Evolutionary conservation across 1,140 invertebrate species (phyloP).

Genomic region (Drosophila bifasciata): DNA sequence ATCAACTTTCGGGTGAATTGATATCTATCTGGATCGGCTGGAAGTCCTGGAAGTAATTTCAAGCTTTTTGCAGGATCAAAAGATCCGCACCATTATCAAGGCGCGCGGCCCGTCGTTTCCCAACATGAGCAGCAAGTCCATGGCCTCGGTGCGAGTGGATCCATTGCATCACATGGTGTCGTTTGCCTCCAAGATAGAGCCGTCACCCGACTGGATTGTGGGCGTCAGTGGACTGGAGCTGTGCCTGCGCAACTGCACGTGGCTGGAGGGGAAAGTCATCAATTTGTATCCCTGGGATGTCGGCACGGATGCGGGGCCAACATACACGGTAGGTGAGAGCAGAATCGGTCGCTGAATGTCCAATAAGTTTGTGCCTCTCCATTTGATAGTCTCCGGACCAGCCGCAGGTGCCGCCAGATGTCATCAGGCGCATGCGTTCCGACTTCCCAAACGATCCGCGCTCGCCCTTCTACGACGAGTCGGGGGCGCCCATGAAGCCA

Average conservation of each 20-base stretch:
- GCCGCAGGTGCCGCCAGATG: slow-evolving; percentile 91
- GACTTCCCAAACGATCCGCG: slow-evolving; percentile 91
- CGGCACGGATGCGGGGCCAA: slow-evolving; percentile 96
- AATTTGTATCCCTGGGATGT: slow-evolving; percentile 98
- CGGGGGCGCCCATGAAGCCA: slow-evolving; percentile 93
- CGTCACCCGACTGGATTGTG: slow-evolving; percentile 99
- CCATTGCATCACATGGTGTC: slow-evolving; percentile 96
- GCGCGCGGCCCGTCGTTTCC: slow-evolving; percentile 96
- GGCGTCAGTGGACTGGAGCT: slow-evolving; percentile 96
- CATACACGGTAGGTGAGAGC: slow-evolving; percentile 90
- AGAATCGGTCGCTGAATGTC: no score
- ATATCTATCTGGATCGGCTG: accelerated
- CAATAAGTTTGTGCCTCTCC: slow-evolving; percentile 30
- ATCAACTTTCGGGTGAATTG: slow-evolving; percentile 82
- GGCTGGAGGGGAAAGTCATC: slow-evolving; percentile 93
- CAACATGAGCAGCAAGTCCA: slow-evolving; percentile 95
- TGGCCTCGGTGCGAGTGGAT: slow-evolving; percentile 96
- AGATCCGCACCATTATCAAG: slow-evolving; percentile 98
- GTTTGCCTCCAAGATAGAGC: slow-evolving; percentile 96
- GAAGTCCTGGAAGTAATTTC: background rate
- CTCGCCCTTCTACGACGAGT: slow-evolving; percentile 95
- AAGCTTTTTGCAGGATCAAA: slow-evolving; percentile 89
- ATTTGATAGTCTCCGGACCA: slow-evolving; percentile 90
- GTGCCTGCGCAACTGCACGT: slow-evolving; percentile 95
- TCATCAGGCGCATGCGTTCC: slow-evolving; percentile 93